A percentile compares a stretch with the other conserved stretches of the same genome.
These are phyloP conservation scores for Scylla paramamosain DNA, from an alignment of 1,140 invertebrate genomes.

Conservation along the genomic window DNA sequence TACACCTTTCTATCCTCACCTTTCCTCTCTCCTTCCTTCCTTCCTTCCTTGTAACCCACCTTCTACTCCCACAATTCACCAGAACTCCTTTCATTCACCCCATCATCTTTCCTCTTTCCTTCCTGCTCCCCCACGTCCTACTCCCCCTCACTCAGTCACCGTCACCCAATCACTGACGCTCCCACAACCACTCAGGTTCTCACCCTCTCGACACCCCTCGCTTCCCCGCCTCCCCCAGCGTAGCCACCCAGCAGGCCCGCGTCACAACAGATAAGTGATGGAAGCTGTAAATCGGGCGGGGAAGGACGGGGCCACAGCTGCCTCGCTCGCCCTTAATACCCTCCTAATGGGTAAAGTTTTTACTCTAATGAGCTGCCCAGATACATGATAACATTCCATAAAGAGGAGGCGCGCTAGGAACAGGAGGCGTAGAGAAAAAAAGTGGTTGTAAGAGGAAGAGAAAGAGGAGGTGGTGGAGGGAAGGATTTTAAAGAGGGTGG, in stretches of 20 bases:
- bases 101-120: no score
- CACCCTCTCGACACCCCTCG: background rate
- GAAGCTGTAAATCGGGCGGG: background rate
- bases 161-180: no score
- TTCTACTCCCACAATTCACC: no score
- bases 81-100: no score
- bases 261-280: slow-evolving; percentile 7
- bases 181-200: background rate
- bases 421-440: background rate
- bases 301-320: background rate
- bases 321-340: background rate
- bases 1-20: no score
- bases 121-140: no score
- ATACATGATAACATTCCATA: slow-evolving; percentile 24
- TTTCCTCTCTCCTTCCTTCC: no score
- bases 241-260: background rate
- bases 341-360: background rate
- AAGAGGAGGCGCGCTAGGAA: background rate
- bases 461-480: no score
- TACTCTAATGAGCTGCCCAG: slow-evolving; percentile 19
- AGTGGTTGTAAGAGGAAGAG: no score
- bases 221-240: background rate
- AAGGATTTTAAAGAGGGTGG: no score
- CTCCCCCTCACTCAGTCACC: no score
- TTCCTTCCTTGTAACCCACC: no score